These are phyloP conservation scores for Ceratosolen fusciceps DNA, from an alignment of 1,140 invertebrate genomes.

Conservation along the genomic window DNA sequence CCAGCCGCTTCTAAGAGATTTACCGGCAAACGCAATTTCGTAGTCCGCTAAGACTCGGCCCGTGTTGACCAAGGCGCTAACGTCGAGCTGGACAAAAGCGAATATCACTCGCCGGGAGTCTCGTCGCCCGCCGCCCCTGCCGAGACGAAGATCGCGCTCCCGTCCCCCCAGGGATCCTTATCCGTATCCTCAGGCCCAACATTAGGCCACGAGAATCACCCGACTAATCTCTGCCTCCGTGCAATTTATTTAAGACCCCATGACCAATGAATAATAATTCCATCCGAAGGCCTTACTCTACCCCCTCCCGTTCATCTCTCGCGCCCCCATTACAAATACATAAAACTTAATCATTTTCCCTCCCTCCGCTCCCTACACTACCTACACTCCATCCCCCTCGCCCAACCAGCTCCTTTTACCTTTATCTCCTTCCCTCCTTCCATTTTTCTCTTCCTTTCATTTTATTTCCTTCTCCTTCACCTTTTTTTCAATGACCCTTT, in stretches of 20 bases:
- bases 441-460: too few species aligned
- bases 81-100: constrained; percentile 60
- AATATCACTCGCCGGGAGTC: constrained; percentile 30
- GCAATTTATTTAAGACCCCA: too few species aligned
- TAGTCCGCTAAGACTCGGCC: constrained; percentile 55
- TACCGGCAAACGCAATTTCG: constrained; percentile 66
- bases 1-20: constrained; percentile 57
- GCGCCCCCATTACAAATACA: not conserved
- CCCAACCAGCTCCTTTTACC: too few species aligned
- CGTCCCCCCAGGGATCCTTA: not conserved
- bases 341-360: not conserved
- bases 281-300: too few species aligned
- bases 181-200: not conserved
- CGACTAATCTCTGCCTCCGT: too few species aligned
- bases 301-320: too few species aligned
- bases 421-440: too few species aligned
- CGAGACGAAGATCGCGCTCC: not conserved
- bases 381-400: too few species aligned
- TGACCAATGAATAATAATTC: too few species aligned
- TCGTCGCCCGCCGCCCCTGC: not conserved
- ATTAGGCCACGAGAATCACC: not conserved
- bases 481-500: not conserved
- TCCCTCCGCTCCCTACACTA: too few species aligned
- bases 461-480: not conserved
- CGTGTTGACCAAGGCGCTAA: constrained; percentile 65